Base-by-base conservation (phyloP, 2,113 vertebrate genomes). In the Empidonax traillii region DNA sequence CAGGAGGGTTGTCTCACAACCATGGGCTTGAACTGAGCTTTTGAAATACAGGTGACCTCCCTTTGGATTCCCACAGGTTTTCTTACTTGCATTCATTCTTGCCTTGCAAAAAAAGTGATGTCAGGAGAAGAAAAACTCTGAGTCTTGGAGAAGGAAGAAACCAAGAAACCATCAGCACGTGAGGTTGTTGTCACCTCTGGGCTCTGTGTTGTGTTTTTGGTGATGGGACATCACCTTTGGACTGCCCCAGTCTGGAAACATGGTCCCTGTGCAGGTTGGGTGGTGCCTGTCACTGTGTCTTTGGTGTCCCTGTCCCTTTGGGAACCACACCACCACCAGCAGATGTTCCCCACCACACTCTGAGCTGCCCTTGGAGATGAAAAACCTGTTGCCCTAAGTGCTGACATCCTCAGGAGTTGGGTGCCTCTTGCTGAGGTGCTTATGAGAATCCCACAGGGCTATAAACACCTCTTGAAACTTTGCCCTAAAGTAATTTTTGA, bases 341-440 rank as follows among this genome's bases (percentile, higher is more conserved):
- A 55, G 25, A 4, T 0, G 1, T 23, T 44, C 3, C 37, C 47
- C n/a, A 27, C 43, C 12, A 10, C 0, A 0, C 21, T 8, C 22
- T 4, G 21, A 11, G 46, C 7, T 43, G 25, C 37, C 43, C 30
- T 46, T 35, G 7, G 52, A 76, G 52, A 5, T 28, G 12, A 53
- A 44, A 39, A 79, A 0, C 5, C 3, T 1, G 2, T 22, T 62
- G 47, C 27, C 30, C 39, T 12, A 21, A 56, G 76, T 30, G 39
- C 65, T 68, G 53, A 28, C 43, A n/a, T 53, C 52, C 27, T 24
- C 37, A 28, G 61, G 66, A 25, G 8, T 0, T 31, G 53, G 69
- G 78, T 52, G 61, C 30, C 52, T 78, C 4, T 39, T 23, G 47
- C 61, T 59, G 58, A 93, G 75, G 55, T 43, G 39, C 17, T 44